Conservation (phyloP, 2,797 vertebrate genomes). For the Myotis findleyi region DNA sequence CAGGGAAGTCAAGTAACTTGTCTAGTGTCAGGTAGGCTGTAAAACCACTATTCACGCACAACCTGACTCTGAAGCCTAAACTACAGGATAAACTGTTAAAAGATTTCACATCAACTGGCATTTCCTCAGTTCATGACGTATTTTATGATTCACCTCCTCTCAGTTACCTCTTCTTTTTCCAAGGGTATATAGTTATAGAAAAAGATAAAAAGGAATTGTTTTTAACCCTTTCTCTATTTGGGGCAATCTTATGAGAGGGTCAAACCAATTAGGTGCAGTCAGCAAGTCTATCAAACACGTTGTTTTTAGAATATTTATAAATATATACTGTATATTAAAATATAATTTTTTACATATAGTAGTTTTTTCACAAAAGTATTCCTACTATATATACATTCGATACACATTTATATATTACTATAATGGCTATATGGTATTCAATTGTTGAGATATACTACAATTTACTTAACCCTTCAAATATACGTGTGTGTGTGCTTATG, state of each 20-base stretch:
- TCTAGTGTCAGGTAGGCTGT: not conserved
- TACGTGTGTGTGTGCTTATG: not conserved
- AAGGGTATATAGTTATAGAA: not conserved
- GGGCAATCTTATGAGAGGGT: not conserved
- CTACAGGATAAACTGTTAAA: not conserved
- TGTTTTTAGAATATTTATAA: constrained; percentile 4
- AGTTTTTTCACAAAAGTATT: not conserved
- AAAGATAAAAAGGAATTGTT: constrained; percentile 22
- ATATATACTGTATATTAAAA: not conserved
- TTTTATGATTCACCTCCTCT: constrained; percentile 10
- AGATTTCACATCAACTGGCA: not conserved
- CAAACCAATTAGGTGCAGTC: not conserved
- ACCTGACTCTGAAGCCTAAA: not conserved
- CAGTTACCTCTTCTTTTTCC: not conserved
- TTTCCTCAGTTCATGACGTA: not conserved
- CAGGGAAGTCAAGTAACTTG: not conserved
- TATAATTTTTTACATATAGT: not conserved
- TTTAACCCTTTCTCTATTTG: not conserved
- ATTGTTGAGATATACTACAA: not conserved
- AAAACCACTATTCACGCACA: not conserved
- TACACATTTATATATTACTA: not conserved
- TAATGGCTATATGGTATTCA: not conserved
- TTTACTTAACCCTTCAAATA: not conserved
- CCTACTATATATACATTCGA: not conserved
- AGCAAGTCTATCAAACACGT: not conserved